A percentile compares a stretch with the other conserved stretches of the same genome.
Conservation (phyloP, 2,888 invertebrate genomes). For the Ophion obscuratus region DNA sequence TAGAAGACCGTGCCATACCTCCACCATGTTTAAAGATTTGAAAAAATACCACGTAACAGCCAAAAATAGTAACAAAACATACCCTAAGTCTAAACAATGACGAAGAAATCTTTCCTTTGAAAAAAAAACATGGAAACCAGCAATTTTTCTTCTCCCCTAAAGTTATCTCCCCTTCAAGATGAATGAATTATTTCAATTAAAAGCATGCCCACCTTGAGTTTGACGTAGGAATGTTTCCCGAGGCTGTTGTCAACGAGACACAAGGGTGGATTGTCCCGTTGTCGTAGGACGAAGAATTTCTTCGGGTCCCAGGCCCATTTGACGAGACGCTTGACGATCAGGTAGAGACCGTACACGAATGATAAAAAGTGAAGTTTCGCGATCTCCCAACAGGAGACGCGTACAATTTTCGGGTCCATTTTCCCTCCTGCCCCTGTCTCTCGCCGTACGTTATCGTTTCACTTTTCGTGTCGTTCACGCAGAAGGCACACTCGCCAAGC, state of each 20-base stretch:
- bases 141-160: too few relatives aligned
- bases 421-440: neutral
- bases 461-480: too few relatives aligned
- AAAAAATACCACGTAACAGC: too few relatives aligned
- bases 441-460: too few relatives aligned
- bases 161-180: too few relatives aligned
- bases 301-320: constrained; percentile 85
- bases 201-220: constrained; percentile 86
- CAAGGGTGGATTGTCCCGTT: constrained; percentile 86
- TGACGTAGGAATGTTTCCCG: constrained; percentile 88
- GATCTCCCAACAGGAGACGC: constrained; percentile 84
- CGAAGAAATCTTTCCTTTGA: too few relatives aligned
- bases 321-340: constrained; percentile 84
- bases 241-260: constrained; percentile 86
- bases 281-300: constrained; percentile 82
- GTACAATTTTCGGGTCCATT: constrained; percentile 82
- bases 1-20: too few relatives aligned
- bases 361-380: constrained; percentile 85
- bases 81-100: too few relatives aligned
- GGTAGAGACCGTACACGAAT: constrained; percentile 85
- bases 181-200: neutral
- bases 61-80: too few relatives aligned
- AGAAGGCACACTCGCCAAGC: too few relatives aligned
- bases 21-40: too few relatives aligned
- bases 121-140: too few relatives aligned